Percentiles rank a stretch among this genome's conserved stretches.
Conservation (phyloP, 2,113 vertebrate species). For the Dicaeum eximium region DNA sequence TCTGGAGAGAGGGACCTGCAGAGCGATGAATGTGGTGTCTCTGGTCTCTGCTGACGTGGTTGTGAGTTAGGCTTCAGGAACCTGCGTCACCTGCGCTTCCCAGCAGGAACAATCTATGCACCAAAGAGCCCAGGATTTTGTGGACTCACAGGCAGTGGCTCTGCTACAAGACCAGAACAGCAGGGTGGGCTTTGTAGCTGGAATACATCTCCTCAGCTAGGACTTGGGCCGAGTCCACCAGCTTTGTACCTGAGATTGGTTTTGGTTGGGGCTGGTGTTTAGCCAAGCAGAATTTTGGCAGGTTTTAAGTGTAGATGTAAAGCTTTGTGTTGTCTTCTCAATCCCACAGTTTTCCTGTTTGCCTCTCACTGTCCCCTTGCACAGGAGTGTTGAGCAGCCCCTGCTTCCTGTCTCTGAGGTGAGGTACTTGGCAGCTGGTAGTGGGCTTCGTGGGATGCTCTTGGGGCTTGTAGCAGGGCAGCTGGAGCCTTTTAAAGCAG, state of each 20-base stretch:
- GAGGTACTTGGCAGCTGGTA: neutral
- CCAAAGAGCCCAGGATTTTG: neutral
- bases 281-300: neutral
- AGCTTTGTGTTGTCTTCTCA: neutral
- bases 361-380: neutral
- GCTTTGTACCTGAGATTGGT: neutral
- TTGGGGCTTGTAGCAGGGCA: neutral
- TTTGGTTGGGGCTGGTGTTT: neutral
- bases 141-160: neutral
- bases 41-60: neutral
- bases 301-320: neutral
- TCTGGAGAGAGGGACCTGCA: neutral
- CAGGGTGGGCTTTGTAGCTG: neutral
- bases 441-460: neutral
- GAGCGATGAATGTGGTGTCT: neutral
- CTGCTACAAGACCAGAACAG: neutral
- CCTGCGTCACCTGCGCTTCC: neutral
- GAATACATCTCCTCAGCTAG: neutral
- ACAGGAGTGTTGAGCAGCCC: neutral
- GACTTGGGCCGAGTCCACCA: neutral
- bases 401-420: neutral
- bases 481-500: neutral
- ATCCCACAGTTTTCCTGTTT: neutral
- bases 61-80: neutral
- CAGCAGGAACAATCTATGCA: rapidly evolving